Evolutionary conservation across 1,140 invertebrate genomes (phyloP).

Genomic region (Bombus affinis): DNA sequence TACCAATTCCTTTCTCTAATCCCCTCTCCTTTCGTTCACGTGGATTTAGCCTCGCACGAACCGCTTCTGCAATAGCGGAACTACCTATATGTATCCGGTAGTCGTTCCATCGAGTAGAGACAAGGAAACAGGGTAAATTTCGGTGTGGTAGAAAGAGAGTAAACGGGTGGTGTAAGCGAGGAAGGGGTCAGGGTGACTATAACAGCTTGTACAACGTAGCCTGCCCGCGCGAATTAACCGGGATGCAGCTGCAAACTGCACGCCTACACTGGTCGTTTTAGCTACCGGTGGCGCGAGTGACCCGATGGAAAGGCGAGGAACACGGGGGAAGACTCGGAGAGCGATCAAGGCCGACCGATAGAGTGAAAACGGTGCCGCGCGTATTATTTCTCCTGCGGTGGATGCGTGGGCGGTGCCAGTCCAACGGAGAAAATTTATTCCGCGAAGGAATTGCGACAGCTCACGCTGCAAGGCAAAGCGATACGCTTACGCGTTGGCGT

Average conservation of each 20-base stretch:
- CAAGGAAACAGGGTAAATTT: background rate
- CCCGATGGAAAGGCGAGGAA: background rate
- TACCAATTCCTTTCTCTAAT: background rate
- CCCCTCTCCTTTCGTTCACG: background rate
- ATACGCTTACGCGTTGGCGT: slow-evolving; percentile 26
- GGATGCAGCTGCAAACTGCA: slow-evolving; percentile 54
- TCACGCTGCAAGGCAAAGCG: background rate
- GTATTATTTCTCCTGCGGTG: slow-evolving; percentile 38
- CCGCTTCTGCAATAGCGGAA: background rate
- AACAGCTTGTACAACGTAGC: background rate
- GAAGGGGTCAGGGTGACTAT: background rate
- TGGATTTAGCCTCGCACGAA: background rate
- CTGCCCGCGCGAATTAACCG: slow-evolving; percentile 51
- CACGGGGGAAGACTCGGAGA: background rate
- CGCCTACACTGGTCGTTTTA: slow-evolving; percentile 37
- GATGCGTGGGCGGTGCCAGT: slow-evolving; percentile 18
- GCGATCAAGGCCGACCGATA: slow-evolving; percentile 48
- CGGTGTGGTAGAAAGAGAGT: background rate
- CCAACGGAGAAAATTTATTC: slow-evolving; percentile 38
- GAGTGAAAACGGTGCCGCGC: slow-evolving; percentile 42
- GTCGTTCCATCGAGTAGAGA: background rate
- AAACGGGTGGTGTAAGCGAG: background rate
- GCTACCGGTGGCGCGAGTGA: slow-evolving; percentile 4
- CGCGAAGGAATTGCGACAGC: slow-evolving; percentile 13
- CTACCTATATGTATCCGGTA: background rate